Percentiles rank a stretch among this genome's conserved stretches.
Conservation (phyloP, 2,888 invertebrate species). For the Pristionchus maxplancki region DNA sequence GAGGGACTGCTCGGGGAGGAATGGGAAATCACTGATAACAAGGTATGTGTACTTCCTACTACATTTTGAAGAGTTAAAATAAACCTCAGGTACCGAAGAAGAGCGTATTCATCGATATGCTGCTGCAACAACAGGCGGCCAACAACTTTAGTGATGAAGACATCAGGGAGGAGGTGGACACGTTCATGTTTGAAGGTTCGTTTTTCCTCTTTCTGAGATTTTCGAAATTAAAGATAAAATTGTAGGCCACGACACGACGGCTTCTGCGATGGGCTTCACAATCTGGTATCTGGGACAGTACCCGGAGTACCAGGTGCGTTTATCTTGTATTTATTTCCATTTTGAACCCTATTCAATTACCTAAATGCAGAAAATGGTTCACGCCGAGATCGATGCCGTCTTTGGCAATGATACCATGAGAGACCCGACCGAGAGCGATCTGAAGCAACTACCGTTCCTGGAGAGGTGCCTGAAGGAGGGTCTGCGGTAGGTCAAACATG, state of each 20-base stretch:
- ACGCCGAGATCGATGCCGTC: slow-evolving; percentile 13
- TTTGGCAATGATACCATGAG: slow-evolving; percentile 23
- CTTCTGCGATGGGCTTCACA: slow-evolving; percentile 32
- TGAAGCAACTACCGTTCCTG: slow-evolving; percentile 53
- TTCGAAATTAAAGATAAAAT: too few species aligned
- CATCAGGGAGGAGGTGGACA: slow-evolving; percentile 36
- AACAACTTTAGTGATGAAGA: background rate
- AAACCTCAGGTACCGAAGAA: slow-evolving; percentile 5
- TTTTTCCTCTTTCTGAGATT: background rate
- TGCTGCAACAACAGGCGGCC: background rate
- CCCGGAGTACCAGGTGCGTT: background rate
- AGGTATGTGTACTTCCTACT: background rate
- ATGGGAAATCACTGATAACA: background rate
- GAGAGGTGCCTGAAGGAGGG: slow-evolving; percentile 53
- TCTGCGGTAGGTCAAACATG: background rate
- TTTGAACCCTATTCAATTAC: background rate
- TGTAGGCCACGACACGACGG: slow-evolving; percentile 40
- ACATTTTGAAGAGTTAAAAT: too few species aligned
- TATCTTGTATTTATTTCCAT: background rate
- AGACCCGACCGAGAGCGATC: slow-evolving; percentile 71
- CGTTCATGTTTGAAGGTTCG: slow-evolving; percentile 41
- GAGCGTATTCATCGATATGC: slow-evolving; percentile 35
- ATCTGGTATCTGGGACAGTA: slow-evolving; percentile 48
- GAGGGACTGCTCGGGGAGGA: background rate
- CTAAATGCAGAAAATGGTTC: background rate